Evolutionary conservation across 2,113 vertebrate species (phyloP).

Genomic region (Actinemys pallida): DNA sequence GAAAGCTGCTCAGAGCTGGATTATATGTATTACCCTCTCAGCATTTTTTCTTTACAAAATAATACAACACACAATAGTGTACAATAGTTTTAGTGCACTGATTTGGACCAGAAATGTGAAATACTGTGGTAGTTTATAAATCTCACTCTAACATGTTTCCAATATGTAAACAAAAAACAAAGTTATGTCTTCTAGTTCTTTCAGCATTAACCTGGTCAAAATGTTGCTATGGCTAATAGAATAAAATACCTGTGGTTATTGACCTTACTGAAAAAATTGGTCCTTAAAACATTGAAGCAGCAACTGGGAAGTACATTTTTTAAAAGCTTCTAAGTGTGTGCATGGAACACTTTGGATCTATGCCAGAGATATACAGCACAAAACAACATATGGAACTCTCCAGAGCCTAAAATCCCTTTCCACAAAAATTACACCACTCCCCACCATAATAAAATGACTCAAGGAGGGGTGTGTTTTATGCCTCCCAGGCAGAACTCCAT

Average conservation of each 20-base stretch:
- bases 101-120: slow-evolving; percentile 16
- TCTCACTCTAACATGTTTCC: slow-evolving; percentile 52
- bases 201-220: slow-evolving; percentile 41
- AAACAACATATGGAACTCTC: slow-evolving; percentile 81
- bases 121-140: slow-evolving; percentile 46
- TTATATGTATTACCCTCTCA: slow-evolving; percentile 34
- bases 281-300: slow-evolving; percentile 57
- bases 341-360: slow-evolving; percentile 53
- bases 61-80: slow-evolving; percentile 38
- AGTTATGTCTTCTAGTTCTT: slow-evolving; percentile 5
- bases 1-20: slow-evolving; percentile 65
- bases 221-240: slow-evolving; percentile 61
- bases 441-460: slow-evolving; percentile 77
- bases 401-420: slow-evolving; percentile 79
- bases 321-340: slow-evolving; percentile 66
- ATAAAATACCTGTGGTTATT: slow-evolving; percentile 45
- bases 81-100: slow-evolving; percentile 19
- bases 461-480: slow-evolving; percentile 75
- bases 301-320: slow-evolving; percentile 55
- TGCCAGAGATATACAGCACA: slow-evolving; percentile 61
- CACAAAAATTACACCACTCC: slow-evolving; percentile 79
- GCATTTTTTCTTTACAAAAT: slow-evolving; percentile 54
- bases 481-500: slow-evolving; percentile 81
- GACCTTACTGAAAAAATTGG: slow-evolving; percentile 44
- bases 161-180: slow-evolving; percentile 36